These are phyloP conservation scores for Coilia nasus DNA, from an alignment of 2,797 vertebrate genomes.

Conservation along the genomic window DNA sequence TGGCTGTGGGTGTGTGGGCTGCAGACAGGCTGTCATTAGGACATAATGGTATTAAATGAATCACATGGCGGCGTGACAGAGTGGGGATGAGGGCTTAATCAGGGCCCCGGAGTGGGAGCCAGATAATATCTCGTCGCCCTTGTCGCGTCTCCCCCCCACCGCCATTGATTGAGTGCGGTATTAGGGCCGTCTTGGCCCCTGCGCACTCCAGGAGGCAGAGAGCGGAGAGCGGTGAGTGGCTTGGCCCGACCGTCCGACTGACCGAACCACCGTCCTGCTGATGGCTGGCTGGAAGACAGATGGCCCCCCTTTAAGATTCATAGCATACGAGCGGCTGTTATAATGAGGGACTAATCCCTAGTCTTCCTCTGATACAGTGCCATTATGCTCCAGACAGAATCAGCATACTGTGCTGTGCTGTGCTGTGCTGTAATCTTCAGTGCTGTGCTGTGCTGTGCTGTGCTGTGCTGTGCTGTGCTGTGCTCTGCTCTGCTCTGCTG, in stretches of 20 bases:
- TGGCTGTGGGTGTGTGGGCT: conserved; percentile 58
- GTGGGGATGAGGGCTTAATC: conserved; percentile 84
- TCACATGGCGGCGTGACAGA: conserved; percentile 83
- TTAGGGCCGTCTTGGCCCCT: conserved; percentile 74
- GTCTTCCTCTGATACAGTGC: not conserved
- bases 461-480: not conserved
- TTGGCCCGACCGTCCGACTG: not conserved
- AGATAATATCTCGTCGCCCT: conserved; percentile 86
- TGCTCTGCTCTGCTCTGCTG: no score
- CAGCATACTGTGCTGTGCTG: no score
- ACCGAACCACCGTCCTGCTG: not conserved
- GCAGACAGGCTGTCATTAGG: conserved; percentile 84
- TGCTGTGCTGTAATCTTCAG: no score
- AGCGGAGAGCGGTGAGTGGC: not conserved
- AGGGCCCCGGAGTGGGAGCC: conserved; percentile 80
- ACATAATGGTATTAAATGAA: conserved; percentile 86
- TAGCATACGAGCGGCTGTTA: not conserved
- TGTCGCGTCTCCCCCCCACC: conserved; percentile 77
- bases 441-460: not conserved
- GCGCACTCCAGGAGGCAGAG: conserved; percentile 50
- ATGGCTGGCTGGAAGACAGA: conserved; percentile 30
- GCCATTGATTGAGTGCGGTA: conserved; percentile 81
- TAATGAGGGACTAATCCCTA: conserved; percentile 15
- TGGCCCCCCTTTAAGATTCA: not conserved
- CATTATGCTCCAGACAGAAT: no score